Evolutionary conservation across 2,797 vertebrate species (phyloP).

Genomic region (Karalla daura): DNA sequence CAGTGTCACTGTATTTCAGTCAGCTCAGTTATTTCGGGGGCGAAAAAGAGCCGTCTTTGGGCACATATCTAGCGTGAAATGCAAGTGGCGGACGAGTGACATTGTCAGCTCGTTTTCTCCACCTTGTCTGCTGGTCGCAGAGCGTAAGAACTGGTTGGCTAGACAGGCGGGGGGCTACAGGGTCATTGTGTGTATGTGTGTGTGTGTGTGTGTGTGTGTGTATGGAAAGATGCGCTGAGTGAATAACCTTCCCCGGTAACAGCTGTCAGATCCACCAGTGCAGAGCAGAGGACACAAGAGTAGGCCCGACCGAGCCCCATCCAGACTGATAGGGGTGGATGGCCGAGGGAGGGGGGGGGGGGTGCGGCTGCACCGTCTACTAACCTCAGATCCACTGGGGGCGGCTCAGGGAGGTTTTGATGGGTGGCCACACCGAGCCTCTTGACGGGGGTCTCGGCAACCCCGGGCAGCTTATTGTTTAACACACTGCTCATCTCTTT

Average conservation of each 20-base stretch:
- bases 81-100: slow-evolving; percentile 78
- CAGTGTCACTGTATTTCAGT: slow-evolving; percentile 61
- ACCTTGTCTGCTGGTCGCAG: slow-evolving; percentile 72
- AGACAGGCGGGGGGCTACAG: slow-evolving; percentile 66
- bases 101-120: slow-evolving; percentile 78
- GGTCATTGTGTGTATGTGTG: slow-evolving; percentile 78
- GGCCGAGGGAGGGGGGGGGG: slow-evolving; percentile 43
- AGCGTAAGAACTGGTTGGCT: slow-evolving; percentile 63
- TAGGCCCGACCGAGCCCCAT: slow-evolving; percentile 55
- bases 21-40: slow-evolving; percentile 57
- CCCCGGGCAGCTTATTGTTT: slow-evolving; percentile 81
- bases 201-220: slow-evolving; percentile 78
- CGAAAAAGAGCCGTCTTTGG: slow-evolving; percentile 65
- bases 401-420: slow-evolving; percentile 72
- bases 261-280: slow-evolving; percentile 81
- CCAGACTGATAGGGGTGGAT: slow-evolving; percentile 56
- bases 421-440: slow-evolving; percentile 83
- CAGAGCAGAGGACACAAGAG: slow-evolving; percentile 72
- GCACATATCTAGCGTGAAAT: slow-evolving; percentile 76
- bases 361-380: slow-evolving; percentile 51
- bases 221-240: slow-evolving; percentile 68
- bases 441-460: slow-evolving; percentile 78
- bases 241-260: slow-evolving; percentile 78
- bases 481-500: slow-evolving; percentile 81
- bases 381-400: slow-evolving; percentile 48